Evolutionary conservation across 1,140 invertebrate species (phyloP).

Genomic region (Pentalonia nigronervosa): DNA sequence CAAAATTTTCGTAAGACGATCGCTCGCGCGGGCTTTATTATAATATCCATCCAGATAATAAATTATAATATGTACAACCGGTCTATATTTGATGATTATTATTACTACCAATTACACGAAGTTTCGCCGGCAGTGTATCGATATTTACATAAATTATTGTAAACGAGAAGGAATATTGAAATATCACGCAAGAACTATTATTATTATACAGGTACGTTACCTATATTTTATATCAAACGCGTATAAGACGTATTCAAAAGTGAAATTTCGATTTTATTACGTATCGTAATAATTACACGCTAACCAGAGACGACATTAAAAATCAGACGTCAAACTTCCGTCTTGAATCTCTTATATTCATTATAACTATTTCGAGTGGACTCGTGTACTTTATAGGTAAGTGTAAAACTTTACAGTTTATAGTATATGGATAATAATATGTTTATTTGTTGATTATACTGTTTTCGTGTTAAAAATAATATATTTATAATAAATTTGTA

Average conservation of each 20-base stretch:
- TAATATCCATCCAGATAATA: neutral
- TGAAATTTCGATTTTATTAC: neutral
- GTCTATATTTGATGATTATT: neutral
- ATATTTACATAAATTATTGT: conserved; percentile 15
- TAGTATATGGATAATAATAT: too few species aligned
- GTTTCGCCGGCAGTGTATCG: neutral
- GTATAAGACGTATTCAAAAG: neutral
- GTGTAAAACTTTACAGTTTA: too few species aligned
- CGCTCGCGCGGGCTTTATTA: neutral
- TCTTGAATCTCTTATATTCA: neutral
- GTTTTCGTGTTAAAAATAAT: too few species aligned
- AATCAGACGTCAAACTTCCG: neutral
- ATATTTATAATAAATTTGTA: neutral
- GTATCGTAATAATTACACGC: neutral
- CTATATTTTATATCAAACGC: neutral
- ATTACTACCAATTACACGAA: neutral
- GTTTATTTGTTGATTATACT: too few species aligned
- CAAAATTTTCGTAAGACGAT: neutral
- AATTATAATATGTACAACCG: neutral
- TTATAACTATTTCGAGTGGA: neutral
- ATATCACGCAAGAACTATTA: neutral
- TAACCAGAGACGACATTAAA: neutral
- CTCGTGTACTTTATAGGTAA: neutral
- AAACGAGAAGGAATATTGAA: neutral
- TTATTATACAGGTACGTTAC: neutral